Evolutionary conservation across 2,797 vertebrate genomes (phyloP), one percentile per base, ranked within the genome.

Genomic region (Scomberomorus guttatus): DNA sequence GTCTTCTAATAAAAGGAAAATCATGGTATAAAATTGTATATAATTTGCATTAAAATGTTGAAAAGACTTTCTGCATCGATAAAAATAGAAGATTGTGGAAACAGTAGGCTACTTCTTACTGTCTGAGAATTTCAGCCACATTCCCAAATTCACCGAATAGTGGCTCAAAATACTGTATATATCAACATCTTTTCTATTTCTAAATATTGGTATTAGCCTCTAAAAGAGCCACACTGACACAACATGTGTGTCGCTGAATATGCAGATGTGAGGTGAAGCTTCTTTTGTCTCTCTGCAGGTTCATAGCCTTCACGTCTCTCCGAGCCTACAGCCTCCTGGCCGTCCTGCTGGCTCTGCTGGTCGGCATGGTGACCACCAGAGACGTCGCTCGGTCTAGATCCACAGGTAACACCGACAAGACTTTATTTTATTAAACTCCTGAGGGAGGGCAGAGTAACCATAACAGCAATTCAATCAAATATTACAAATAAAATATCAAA

Each of bases 251-350:
- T 9, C 34, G 0, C 9, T 37, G 9, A 37, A 37, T 12, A 37
- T 37, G 37, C 44, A 18, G 44, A 71, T 27, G n/a, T 20, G 52
- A 27, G 37, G 39, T 0, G 29, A 60, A 75, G 27, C 48, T 1
- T 68, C 18, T 6, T 64, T 54, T 65, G 29, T 66, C 42, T 61
- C 46, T 59, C 72, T 60, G 11, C 85, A 96, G 95, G 93, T 91
- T 92, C 25, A 90, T 92, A 75, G 92, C 93, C 67, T 87, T 91
- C 79, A 90, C 86, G 75, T 83, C 92, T 10, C 75, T 92, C 56
- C 84, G 90, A 42, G 65, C 83, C 20, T 94, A 73, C 86, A 89
- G 90, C 85, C 80, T 95, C 24, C 18, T 90, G 72, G 89, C 91
- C 72, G 1, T 92, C 72, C 76, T 90, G 60, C 57, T 95, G 83